Conservation (phyloP, 2,113 vertebrate genomes). For the Merops nubicus region DNA sequence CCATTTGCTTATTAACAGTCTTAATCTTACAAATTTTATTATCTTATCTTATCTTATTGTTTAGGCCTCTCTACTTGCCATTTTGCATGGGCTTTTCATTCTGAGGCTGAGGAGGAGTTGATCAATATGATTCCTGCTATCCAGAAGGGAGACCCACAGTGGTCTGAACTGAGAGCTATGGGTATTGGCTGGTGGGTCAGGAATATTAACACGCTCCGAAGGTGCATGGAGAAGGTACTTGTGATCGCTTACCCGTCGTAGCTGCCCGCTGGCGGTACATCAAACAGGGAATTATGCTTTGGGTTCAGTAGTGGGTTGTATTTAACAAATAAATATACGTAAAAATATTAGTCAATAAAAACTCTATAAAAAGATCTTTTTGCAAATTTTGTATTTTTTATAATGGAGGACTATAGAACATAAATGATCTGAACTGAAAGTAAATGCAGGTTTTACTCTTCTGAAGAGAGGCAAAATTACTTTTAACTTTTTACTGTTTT, state of each 20-base stretch:
- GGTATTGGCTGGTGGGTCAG: conserved; percentile 99
- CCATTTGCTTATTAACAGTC: neutral
- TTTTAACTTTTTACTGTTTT: no score
- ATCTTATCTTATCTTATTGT: neutral
- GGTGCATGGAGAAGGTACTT: conserved; percentile 95
- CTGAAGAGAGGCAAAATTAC: neutral
- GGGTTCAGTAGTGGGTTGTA: neutral
- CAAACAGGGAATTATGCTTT: neutral
- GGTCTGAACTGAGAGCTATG: conserved; percentile 93
- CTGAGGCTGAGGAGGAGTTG: conserved; percentile 95
- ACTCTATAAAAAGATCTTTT: neutral
- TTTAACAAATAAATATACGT: neutral
- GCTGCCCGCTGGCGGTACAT: no score
- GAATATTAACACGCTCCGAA: conserved; percentile 94
- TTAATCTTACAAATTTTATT: neutral
- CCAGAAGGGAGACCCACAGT: conserved; percentile 94
- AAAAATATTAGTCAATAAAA: neutral
- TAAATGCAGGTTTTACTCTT: neutral
- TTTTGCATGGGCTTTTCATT: conserved; percentile 99
- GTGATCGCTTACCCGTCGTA: neutral
- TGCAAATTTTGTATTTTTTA: neutral
- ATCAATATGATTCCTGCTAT: conserved; percentile 98
- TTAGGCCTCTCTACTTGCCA: conserved; percentile 96
- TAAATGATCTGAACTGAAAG: neutral
- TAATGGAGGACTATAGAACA: neutral